phyloP scores from a whole-genome alignment of 2,888 invertebrate genomes.

The Ceraclea dissimilis region DNA sequence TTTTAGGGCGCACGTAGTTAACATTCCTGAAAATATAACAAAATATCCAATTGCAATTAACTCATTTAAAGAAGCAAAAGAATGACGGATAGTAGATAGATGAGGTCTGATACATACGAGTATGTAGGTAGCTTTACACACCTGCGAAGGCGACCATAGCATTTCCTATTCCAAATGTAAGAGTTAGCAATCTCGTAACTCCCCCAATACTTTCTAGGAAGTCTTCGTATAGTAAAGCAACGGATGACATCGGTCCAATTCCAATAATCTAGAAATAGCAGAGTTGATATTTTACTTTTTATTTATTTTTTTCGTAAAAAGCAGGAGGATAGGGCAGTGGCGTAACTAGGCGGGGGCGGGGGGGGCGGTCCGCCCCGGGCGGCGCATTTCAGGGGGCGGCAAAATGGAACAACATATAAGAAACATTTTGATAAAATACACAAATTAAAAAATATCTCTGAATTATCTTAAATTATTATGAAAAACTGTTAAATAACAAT shows the following conservation, averaged over 20 bases:
- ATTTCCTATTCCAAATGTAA: slow-evolving; percentile 63
- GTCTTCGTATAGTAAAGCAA: slow-evolving; percentile 62
- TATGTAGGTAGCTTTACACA: slow-evolving; percentile 34
- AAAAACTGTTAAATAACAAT: no score
- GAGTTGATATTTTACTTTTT: no score
- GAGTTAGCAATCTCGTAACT: slow-evolving; percentile 61
- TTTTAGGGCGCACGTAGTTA: slow-evolving; percentile 59
- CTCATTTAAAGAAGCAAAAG: neutral
- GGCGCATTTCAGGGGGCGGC: no score
- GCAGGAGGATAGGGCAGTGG: no score
- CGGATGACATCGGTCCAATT: slow-evolving; percentile 59
- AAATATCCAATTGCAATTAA: neutral
- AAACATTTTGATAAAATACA: no score
- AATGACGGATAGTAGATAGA: neutral
- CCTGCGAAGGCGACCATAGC: slow-evolving; percentile 56
- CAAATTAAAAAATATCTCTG: no score
- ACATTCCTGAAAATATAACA: slow-evolving; percentile 50
- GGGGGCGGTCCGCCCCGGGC: no score
- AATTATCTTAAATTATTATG: no score
- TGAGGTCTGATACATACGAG: neutral
- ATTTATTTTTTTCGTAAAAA: neutral
- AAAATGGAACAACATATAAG: no score
- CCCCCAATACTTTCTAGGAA: slow-evolving; percentile 59
- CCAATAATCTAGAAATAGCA: slow-evolving; percentile 53
- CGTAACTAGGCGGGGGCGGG: no score